These are phyloP conservation scores for Ornithoptera alexandrae DNA, from an alignment of 2,888 invertebrate genomes.

Conservation along the genomic window DNA sequence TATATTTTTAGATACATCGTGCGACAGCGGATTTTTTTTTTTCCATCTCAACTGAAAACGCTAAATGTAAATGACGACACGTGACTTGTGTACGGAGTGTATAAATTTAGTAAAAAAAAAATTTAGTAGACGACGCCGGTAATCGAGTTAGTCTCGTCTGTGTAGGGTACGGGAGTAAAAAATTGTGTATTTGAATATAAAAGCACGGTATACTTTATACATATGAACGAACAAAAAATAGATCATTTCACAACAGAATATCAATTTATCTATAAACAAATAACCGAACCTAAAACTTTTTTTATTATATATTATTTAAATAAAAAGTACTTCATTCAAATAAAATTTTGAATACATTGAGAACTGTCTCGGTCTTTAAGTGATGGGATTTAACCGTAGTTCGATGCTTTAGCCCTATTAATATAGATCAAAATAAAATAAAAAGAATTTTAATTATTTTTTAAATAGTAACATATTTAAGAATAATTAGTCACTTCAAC, in stretches of 20 bases:
- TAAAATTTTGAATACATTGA: no score
- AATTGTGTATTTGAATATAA: background rate
- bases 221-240: background rate
- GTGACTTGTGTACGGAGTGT: slow-evolving; percentile 37
- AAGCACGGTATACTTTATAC: background rate
- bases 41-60: slow-evolving; percentile 2
- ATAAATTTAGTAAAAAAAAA: slow-evolving; percentile 19
- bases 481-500: no score
- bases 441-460: no score
- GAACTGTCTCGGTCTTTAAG: no score
- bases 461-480: no score
- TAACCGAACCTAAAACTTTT: background rate
- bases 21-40: background rate
- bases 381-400: no score
- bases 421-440: no score
- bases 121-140: slow-evolving; percentile 24
- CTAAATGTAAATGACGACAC: slow-evolving; percentile 31
- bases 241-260: background rate
- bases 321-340: no score
- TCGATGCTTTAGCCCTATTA: no score
- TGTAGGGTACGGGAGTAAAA: slow-evolving; percentile 5
- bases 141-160: slow-evolving; percentile 33
- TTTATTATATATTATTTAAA: background rate
- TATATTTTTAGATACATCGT: background rate
- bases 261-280: background rate